Percentiles rank a stretch among this genome's conserved stretches.
Evolutionary conservation across 2,797 vertebrate species (phyloP).

Genomic region (Pristis pectinata): DNA sequence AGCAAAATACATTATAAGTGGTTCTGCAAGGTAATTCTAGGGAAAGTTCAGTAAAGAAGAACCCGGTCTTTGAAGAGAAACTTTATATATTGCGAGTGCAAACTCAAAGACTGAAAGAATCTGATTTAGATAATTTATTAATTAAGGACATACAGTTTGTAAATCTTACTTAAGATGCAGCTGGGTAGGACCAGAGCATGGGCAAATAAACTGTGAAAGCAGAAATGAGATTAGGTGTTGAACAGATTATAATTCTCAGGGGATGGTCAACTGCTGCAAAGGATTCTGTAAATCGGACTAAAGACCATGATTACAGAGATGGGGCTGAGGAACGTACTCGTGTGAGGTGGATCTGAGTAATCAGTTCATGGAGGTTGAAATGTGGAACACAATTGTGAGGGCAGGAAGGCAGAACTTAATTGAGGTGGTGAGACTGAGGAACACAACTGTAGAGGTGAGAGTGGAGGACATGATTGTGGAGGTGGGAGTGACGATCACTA

Average conservation of each 20-base stretch:
- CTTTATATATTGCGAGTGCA: background rate
- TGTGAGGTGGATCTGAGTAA: no score
- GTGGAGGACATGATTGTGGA: background rate
- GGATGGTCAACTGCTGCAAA: background rate
- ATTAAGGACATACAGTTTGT: background rate
- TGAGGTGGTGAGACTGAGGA: no score
- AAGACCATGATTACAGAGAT: no score
- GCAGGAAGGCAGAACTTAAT: no score
- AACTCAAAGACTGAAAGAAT: background rate
- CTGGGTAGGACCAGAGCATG: background rate
- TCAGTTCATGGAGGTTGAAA: no score
- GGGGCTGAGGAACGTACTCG: no score
- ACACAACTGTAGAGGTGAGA: background rate
- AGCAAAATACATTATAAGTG: background rate
- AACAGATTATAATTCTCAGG: background rate
- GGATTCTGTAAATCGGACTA: background rate
- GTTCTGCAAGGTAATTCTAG: background rate
- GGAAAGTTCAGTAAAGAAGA: background rate
- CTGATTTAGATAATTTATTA: background rate
- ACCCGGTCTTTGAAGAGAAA: background rate
- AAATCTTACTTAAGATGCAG: background rate
- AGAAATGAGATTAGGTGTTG: background rate
- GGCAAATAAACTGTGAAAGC: background rate
- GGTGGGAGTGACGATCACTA: no score
- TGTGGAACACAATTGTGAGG: no score